Conservation (phyloP, 2,113 vertebrate species). For the Triplophysa siluroides region DNA sequence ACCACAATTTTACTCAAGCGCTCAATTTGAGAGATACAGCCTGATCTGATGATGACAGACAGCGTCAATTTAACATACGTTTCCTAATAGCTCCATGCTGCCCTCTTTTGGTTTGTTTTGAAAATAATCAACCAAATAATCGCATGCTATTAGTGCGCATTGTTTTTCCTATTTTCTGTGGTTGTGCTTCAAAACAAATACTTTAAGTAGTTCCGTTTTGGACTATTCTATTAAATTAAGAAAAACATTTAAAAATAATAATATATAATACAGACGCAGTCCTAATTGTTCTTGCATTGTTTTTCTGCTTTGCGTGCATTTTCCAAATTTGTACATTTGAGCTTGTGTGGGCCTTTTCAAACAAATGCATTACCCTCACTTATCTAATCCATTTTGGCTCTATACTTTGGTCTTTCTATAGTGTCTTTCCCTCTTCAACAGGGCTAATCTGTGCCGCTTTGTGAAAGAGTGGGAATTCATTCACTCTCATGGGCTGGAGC, state of each 20-base stretch:
- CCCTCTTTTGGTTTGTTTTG: slow-evolving; percentile 72
- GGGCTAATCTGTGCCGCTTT: slow-evolving; percentile 36
- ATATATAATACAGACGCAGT: background rate
- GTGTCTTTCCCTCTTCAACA: slow-evolving; percentile 8
- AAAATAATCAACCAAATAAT: slow-evolving; percentile 15
- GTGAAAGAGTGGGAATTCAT: slow-evolving; percentile 37
- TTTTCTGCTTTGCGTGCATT: background rate
- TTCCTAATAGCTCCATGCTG: slow-evolving; percentile 70
- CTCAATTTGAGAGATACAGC: background rate
- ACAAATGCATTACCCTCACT: slow-evolving; percentile 33
- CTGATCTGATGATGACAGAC: slow-evolving; percentile 15
- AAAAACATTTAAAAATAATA: too few species aligned
- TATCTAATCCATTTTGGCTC: slow-evolving; percentile 3
- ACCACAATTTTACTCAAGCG: background rate
- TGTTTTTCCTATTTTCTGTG: background rate
- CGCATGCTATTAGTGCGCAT: background rate
- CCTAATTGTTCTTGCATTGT: background rate
- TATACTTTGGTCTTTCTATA: slow-evolving; percentile 23
- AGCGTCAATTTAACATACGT: background rate
- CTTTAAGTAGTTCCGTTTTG: too few species aligned
- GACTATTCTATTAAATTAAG: too few species aligned
- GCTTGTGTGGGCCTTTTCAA: slow-evolving; percentile 15
- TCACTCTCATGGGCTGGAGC: slow-evolving; percentile 17
- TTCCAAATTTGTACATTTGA: slow-evolving; percentile 1
- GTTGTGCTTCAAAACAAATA: background rate